Evolutionary conservation across 2,113 vertebrate genomes (phyloP), one percentile per base, ranked within the genome.

Genomic region (Oostethus manadensis): DNA sequence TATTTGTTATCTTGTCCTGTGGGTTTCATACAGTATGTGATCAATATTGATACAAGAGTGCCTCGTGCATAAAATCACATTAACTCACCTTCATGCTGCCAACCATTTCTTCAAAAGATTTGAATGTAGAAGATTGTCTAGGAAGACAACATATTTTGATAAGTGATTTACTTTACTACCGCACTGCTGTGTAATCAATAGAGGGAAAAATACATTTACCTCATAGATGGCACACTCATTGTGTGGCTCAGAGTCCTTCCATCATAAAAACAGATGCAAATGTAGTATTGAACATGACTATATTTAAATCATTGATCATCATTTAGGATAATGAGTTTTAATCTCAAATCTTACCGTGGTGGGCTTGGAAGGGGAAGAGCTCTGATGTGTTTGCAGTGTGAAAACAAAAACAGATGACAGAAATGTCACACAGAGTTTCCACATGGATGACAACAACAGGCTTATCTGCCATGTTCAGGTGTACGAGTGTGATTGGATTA

Each of bases 211-310:
- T 4, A 14, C 26, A 84, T 0, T 93, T 94, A 99, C 97, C 96
- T 98, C 94, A 99, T 98, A 4, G 91, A 81, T 1, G 97, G 96
- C 88, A 98, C 96, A 84, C 97, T 99, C 76, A 98, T 92, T 17
- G 92, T 94, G 82, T 98, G 97, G 64, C 88, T 91, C 65, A 98
- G 90, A 84, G 87, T 86, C 76, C 88, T 91, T 89, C 92, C 33
- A 60, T 80, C 2, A 29, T 16, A 51, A 17, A 51, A 3, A 33
- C 1, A 17, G 50, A 51, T n/a, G 23, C 1, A 8, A 17, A 42
- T 42, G 11, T 42, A 42, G 38, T 42, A 40, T 60, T 51, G 8
- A 42, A 58, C 35, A 1, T 13, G 10, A 14, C 38, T 42, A 42
- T 42, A 42, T 3, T 42, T 14, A 14, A 42, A 42, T 13, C 11